Base-by-base conservation (phyloP, 92 coral and sea anemone species). In the Epizoanthus scotinus region DNA sequence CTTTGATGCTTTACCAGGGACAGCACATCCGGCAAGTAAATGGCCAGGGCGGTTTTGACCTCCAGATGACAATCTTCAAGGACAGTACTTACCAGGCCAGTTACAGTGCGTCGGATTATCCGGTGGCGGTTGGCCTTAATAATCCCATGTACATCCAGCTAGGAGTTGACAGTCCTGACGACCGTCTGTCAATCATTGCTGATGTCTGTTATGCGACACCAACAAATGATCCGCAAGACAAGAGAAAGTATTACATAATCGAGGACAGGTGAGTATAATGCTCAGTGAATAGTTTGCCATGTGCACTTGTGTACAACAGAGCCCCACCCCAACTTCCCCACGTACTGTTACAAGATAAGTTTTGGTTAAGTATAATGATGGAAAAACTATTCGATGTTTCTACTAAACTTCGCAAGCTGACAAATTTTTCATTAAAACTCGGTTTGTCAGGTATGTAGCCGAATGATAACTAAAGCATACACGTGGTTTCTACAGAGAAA, bases 191-290 rank as follows among this genome's bases (percentile, higher is more conserved):
- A 58, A 58, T 75, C 68, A 75, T 75, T 34, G 64, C 81, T 21
- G 81, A 75, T 4, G 38, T 67, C 17, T 75, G 81, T n/a, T 75
- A 60, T 75, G 81, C 81, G 0, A 75, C 81, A 36, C 81, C 81
- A 29, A 75, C 81, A 18, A 67, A 47, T 6, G 50, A 59, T 9
- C 56, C 81, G 8, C 19, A 58, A 22, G 81, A 75, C 38, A 58
- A 15, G 2, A 40, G 81, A 9, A 75, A 75, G 47, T 75, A 75
- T 29, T 75, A 75, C 25, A 59, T 75, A 20, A 75, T 75, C 17
- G 81, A 75, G 38, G 68, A 75, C 68, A 75, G 81, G 81, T 75
- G 13, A 9, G 67, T 74, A 36, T 47, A 47, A 9, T 47, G 14
- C 52, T 47, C n/a, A n/a, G n/a, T n/a, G 52, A 15, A 12, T 1